Conservation (phyloP, 2,888 invertebrate species). For the Adelphocoris suturalis region DNA sequence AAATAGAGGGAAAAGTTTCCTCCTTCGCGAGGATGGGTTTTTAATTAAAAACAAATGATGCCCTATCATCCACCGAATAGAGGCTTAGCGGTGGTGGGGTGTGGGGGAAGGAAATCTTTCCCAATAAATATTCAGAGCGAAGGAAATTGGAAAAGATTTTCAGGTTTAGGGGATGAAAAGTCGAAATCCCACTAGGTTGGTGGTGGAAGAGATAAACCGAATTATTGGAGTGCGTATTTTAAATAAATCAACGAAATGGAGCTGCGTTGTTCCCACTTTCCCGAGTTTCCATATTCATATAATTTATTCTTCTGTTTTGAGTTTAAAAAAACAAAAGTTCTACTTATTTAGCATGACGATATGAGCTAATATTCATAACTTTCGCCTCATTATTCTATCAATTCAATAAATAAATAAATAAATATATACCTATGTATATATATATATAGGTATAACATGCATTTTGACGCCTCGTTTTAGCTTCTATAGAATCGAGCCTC, state of each 20-base stretch:
- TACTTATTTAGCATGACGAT: too few species aligned
- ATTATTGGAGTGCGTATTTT: not conserved
- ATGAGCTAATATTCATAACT: too few species aligned
- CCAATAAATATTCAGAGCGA: not conserved
- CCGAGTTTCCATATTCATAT: too few species aligned
- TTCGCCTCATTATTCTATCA: too few species aligned
- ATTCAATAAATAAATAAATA: too few species aligned
- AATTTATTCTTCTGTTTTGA: too few species aligned
- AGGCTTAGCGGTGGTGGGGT: not conserved
- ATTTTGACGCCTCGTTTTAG: too few species aligned
- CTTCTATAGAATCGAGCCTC: too few species aligned
- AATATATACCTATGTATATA: too few species aligned
- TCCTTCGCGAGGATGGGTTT: not conserved
- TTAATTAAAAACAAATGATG: not conserved
- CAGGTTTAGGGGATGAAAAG: not conserved
- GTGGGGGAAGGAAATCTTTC: not conserved
- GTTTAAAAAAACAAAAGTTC: too few species aligned
- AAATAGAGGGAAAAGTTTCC: not conserved
- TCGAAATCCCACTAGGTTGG: not conserved
- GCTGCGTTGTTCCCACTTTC: too few species aligned
- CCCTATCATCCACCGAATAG: not conserved
- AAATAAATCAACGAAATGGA: not conserved
- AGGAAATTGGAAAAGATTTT: not conserved
- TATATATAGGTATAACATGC: too few species aligned
- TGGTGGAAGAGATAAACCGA: not conserved